Evolutionary conservation across 2,113 vertebrate genomes (phyloP).

Genomic region (Oncorhynchus kisutch): DNA sequence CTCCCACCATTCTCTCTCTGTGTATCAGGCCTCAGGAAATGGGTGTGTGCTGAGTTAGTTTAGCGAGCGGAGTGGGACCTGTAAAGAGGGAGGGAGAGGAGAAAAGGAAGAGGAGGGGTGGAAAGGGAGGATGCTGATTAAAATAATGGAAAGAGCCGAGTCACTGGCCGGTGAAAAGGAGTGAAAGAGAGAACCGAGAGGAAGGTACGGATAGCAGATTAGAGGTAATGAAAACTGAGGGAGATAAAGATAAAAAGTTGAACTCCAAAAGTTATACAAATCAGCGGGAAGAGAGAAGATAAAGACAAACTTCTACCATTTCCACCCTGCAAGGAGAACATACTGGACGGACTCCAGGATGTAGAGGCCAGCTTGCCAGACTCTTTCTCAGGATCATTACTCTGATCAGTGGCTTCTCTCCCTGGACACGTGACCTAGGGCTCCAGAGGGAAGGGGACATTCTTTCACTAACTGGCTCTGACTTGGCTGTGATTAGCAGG

Average conservation of each 20-base stretch:
- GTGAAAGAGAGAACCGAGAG: constrained; percentile 29
- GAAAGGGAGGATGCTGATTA: constrained; percentile 90
- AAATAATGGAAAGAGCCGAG: constrained; percentile 82
- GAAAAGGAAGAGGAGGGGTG: constrained; percentile 66
- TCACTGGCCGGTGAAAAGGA: constrained; percentile 47
- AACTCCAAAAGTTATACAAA: constrained; percentile 25
- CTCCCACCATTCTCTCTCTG: constrained; percentile 27
- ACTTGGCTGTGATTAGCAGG: constrained; percentile 62
- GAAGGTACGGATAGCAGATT: constrained; percentile 24
- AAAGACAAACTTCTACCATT: constrained; percentile 1
- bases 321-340: constrained; percentile 4
- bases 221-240: constrained; percentile 4
- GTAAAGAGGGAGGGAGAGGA: constrained; percentile 65
- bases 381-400: constrained; percentile 24
- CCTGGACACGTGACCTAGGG: constrained; percentile 46
- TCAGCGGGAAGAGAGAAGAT: background rate
- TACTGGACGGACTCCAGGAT: constrained; percentile 11
- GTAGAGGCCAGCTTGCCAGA: constrained; percentile 14
- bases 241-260: constrained; percentile 3
- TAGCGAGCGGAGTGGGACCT: constrained; percentile 57
- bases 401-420: constrained; percentile 27
- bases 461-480: constrained; percentile 66
- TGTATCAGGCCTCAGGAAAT: constrained; percentile 84
- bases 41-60: constrained; percentile 81
- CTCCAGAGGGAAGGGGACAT: constrained; percentile 58